A percentile compares a stretch with the other conserved stretches of the same genome.
phyloP scores from a whole-genome alignment of 2,113 vertebrate species.

The Oryzias woworae region DNA sequence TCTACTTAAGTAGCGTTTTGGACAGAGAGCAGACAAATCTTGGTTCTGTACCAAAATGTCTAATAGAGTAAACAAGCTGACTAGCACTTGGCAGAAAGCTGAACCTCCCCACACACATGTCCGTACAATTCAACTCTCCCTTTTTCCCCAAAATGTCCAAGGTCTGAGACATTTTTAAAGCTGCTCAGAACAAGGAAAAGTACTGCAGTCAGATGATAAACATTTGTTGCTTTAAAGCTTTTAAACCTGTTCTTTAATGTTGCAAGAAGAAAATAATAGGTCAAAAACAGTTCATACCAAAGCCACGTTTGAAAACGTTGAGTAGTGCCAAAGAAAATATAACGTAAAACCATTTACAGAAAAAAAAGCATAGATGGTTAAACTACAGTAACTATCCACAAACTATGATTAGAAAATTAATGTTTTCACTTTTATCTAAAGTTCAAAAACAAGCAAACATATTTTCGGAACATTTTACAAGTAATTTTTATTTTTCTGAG shows the following conservation, averaged over 20 bases:
- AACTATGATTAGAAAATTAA: too few species aligned
- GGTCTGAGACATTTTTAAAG: neutral
- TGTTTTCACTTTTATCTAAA: too few species aligned
- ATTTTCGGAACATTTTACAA: too few species aligned
- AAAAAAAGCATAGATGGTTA: too few species aligned
- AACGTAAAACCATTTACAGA: neutral
- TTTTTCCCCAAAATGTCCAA: neutral
- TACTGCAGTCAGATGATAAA: too few species aligned
- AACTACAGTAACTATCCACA: too few species aligned
- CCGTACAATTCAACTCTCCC: neutral
- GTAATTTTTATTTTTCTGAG: too few species aligned
- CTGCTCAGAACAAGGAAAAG: too few species aligned
- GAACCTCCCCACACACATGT: slow-evolving; percentile 1
- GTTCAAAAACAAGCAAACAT: too few species aligned
- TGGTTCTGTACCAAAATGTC: slow-evolving; percentile 24
- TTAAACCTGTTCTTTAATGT: too few species aligned
- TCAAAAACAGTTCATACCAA: slow-evolving; percentile 3
- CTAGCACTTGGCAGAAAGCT: slow-evolving; percentile 16
- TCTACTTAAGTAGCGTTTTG: slow-evolving; percentile 8
- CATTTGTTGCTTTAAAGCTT: too few species aligned
- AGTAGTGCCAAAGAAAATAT: neutral
- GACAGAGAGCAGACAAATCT: slow-evolving; percentile 22
- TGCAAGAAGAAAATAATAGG: slow-evolving; percentile 1
- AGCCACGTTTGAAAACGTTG: neutral
- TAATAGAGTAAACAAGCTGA: slow-evolving; percentile 37